Evolutionary conservation across 2,113 vertebrate genomes (phyloP), one percentile per base, ranked within the genome.

Genomic region (Phalacrocorax pelagicus): DNA sequence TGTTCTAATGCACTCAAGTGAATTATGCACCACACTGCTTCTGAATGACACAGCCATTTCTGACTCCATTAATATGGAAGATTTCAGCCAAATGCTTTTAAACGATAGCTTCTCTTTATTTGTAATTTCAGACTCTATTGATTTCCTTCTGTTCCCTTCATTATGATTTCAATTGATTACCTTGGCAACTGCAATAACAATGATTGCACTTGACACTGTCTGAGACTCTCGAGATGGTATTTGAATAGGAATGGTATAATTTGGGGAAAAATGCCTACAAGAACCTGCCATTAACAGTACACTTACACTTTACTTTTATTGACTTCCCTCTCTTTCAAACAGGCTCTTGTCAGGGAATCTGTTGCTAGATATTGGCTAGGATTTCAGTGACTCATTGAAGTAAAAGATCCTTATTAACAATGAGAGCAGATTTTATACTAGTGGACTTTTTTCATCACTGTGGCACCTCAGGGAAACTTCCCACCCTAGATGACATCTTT

Each of bases 71-170:
- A 98, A 98, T 99, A 98, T 98, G 98, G 98, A 98, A 98, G 97
- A 98, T 98, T 98, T 98, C 97, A 98, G 98, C 98, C 98, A 98
- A 99, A 98, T 98, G 98, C 98, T 98, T 98, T 98, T 98, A 98
- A 99, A 98, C 82, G 96, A 98, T 98, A 98, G 98, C 98, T 98
- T 98, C 98, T 98, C 98, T 98, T 98, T 98, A 98, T 98, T 98
- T 98, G 98, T 98, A 99, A 99, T 98, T 98, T 98, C 98, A 98
- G 98, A 98, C 97, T 98, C 98, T 98, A 98, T 98, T 98, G 98
- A 99, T 99, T 98, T 99, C 98, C 98, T 98, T 98, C 98, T 98
- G 98, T 98, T 99, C 98, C 98, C 98, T 98, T 98, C 98, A 98
- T 98, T 98, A 98, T 98, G 98, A 98, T 99, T 98, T 98, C 98